These are phyloP conservation scores for Watsonalla cultraria DNA, from an alignment of 2,888 invertebrate genomes.

Conservation along the genomic window DNA sequence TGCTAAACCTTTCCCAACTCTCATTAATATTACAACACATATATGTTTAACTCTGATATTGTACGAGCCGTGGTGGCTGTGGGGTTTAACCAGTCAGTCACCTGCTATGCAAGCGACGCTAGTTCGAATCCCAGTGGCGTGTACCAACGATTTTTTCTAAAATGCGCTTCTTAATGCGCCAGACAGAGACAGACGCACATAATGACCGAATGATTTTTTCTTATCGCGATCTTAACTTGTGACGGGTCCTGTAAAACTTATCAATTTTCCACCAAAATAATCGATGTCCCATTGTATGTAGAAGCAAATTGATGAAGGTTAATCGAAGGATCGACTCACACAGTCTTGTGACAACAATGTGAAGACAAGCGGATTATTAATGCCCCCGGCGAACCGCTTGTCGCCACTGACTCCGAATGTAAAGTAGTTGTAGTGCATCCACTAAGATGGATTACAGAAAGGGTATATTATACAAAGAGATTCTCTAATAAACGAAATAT, in stretches of 20 bases:
- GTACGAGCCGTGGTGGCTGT: too few relatives aligned
- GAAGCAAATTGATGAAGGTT: conserved; percentile 23
- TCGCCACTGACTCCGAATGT: conserved; percentile 33
- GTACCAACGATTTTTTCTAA: too few relatives aligned
- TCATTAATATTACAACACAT: too few relatives aligned
- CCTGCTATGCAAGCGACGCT: too few relatives aligned
- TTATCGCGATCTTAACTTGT: conserved; percentile 16
- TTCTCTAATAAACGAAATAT: neutral
- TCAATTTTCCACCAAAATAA: conserved; percentile 45
- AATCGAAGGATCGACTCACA: conserved; percentile 39
- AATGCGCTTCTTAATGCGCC: too few relatives aligned
- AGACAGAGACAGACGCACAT: too few relatives aligned
- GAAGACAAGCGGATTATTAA: conserved; percentile 49
- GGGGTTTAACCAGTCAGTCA: too few relatives aligned
- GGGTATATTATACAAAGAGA: neutral
- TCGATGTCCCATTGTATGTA: conserved; percentile 52
- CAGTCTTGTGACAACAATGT: conserved; percentile 40
- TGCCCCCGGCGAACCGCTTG: conserved; percentile 33
- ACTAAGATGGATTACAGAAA: conserved; percentile 5
- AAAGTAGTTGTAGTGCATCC: conserved; percentile 19
- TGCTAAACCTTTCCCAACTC: too few relatives aligned
- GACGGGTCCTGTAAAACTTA: conserved; percentile 42
- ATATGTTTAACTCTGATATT: too few relatives aligned
- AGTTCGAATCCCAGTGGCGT: too few relatives aligned
- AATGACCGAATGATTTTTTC: conserved; percentile 8